These are phyloP conservation scores for Protobothrops flavoviridis DNA, from an alignment of 2,113 vertebrate genomes.

Conservation along the genomic window DNA sequence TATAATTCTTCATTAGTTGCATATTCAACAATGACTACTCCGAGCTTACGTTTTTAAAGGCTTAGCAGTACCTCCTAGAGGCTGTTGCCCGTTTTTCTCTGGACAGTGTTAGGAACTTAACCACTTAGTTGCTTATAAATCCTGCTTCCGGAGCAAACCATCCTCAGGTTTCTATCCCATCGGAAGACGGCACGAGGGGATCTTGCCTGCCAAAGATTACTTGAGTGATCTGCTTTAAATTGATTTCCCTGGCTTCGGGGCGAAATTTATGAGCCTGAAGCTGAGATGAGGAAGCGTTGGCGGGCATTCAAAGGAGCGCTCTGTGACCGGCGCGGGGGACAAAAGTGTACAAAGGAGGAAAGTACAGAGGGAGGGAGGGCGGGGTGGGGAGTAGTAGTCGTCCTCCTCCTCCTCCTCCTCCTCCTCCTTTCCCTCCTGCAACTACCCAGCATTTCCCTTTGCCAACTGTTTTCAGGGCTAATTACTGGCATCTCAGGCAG, in stretches of 20 bases:
- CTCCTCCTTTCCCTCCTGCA: not conserved
- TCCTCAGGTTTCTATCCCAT: not conserved
- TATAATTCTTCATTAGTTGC: not conserved
- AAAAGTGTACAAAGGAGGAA: not conserved
- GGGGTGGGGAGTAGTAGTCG: too few relatives aligned
- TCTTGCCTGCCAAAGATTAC: slow-evolving; percentile 53
- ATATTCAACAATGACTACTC: not conserved
- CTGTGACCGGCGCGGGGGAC: not conserved
- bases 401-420: not conserved
- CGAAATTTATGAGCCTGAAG: slow-evolving; percentile 24
- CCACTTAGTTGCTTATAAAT: not conserved
- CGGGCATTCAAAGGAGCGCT: not conserved
- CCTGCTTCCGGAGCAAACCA: not conserved
- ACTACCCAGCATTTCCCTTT: not conserved
- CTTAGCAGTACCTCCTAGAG: not conserved
- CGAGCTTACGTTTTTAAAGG: not conserved
- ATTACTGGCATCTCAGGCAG: fast-evolving
- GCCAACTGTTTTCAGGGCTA: not conserved
- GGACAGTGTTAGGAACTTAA: not conserved
- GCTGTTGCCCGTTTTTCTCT: not conserved
- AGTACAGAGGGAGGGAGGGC: not conserved
- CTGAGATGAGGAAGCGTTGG: slow-evolving; percentile 16
- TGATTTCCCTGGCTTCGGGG: not conserved
- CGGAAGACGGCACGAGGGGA: slow-evolving; percentile 35
- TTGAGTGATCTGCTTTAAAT: slow-evolving; percentile 23